Percentiles rank a stretch among this genome's conserved stretches.
These are phyloP conservation scores for Tetrao urogallus DNA, from an alignment of 2,113 vertebrate genomes.

Conservation along the genomic window DNA sequence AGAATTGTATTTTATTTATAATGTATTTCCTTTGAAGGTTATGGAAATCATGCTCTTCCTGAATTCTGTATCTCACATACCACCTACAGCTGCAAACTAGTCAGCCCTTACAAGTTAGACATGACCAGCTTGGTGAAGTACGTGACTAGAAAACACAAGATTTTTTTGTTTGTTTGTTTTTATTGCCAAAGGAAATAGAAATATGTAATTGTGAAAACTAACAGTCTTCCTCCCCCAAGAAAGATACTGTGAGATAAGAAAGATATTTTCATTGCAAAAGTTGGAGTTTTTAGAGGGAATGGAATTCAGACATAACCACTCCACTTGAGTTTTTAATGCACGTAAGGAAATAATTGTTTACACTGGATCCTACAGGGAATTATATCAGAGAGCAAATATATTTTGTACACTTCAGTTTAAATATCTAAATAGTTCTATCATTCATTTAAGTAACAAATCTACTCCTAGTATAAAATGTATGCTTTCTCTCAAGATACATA, in stretches of 20 bases:
- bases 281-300: neutral
- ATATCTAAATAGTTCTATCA: neutral
- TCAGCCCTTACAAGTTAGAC: slow-evolving; percentile 18
- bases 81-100: slow-evolving; percentile 35
- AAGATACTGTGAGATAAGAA: neutral
- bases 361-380: neutral
- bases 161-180: neutral
- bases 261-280: neutral
- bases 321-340: neutral
- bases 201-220: neutral
- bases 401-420: neutral
- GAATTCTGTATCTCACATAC: slow-evolving; percentile 10
- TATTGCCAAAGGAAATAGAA: neutral
- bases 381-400: neutral
- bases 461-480: neutral
- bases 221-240: neutral
- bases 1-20: slow-evolving; percentile 63
- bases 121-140: neutral
- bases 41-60: slow-evolving; percentile 43
- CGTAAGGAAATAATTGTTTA: neutral
- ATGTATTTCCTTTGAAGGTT: slow-evolving; percentile 60
- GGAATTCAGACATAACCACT: neutral
- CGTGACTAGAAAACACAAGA: neutral
- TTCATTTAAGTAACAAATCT: neutral
- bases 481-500: neutral